Evolutionary conservation across 2,888 invertebrate genomes (phyloP).

Genomic region (Adineta ricciae): DNA sequence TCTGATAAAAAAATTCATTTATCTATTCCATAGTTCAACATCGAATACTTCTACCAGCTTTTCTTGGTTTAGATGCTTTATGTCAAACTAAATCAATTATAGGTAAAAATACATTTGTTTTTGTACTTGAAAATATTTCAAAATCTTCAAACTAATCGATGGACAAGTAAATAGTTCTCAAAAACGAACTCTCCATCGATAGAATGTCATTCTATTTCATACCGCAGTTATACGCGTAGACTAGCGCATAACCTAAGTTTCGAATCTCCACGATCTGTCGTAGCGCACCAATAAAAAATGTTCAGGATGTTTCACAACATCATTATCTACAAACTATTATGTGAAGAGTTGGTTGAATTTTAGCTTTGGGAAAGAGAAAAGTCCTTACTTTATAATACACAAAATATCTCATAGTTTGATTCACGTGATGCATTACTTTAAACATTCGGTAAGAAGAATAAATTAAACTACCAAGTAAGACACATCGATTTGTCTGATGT

Average conservation of each 20-base stretch:
- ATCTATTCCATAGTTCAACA: constrained; percentile 66
- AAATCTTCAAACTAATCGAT: constrained; percentile 86
- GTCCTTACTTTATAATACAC: constrained; percentile 82
- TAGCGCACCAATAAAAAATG: constrained; percentile 86
- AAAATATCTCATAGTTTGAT: constrained; percentile 95
- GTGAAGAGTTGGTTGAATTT: constrained; percentile 90
- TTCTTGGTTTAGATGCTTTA: constrained; percentile 95
- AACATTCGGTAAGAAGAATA: constrained; percentile 48
- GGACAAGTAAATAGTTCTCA: constrained; percentile 57
- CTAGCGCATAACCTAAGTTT: constrained; percentile 98
- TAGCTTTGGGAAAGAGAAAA: constrained; percentile 72
- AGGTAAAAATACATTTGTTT: constrained; percentile 99
- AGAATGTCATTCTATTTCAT: not conserved
- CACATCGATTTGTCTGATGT: too few species aligned
- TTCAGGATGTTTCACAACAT: constrained; percentile 86
- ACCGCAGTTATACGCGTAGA: constrained; percentile 85
- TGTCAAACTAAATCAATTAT: constrained; percentile 99
- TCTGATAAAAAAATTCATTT: not conserved
- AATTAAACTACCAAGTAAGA: too few species aligned
- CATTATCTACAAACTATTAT: constrained; percentile 97
- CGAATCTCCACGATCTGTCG: constrained; percentile 97
- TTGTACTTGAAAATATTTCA: constrained; percentile 95
- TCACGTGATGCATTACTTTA: constrained; percentile 99
- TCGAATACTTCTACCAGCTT: constrained; percentile 92
- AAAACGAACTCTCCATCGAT: not conserved